Evolutionary conservation across 2,888 invertebrate species (phyloP), one percentile per base, ranked within the genome.

Genomic region (Deilephila porcellus): DNA sequence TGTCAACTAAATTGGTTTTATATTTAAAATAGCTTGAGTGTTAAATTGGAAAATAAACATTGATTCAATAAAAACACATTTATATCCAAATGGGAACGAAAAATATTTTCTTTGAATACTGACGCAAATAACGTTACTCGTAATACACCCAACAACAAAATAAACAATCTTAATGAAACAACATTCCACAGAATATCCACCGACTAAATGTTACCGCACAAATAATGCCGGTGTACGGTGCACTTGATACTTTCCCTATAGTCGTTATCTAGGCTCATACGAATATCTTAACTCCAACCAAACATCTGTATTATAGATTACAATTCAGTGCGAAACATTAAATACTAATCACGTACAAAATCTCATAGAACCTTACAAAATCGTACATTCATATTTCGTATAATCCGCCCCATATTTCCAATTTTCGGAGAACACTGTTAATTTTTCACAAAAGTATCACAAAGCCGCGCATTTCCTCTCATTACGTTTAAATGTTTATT

Each of bases 401-500:
- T 29, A 67, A 67, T 52, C 67, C 52, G 25, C 17, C 6, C 25
- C 20, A 52, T 52, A 67, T 52, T 52, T 67, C 14, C 25, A 67
- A 67, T 52, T 25, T 45, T 45, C 37, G 1, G 8, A 64, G n/a
- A 64, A 25, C 67, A 52, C 25, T 67, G 67, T 52, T 25, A 52
- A 52, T 67, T 67, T 64, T 64, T 67, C 19, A n/a, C 25, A 20
- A 17, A 45, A 45, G 52, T 67, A 67, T 67, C 67, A 25, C 67
- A 14, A 17, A 45, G 52, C 67, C 67, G 45, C 67, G 25, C 67
- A 67, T 67, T 52, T 67, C 67, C 67, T 67, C 67, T 67, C 67
- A 67, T 67, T 67, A 67, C 25, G 25, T 67, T 67, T 67, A 67
- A 67, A 67, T 67, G 45, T 71, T 19, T 71, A 71, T 71, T 75